phyloP scores from a whole-genome alignment of 2,113 vertebrate species.

The Oxyura jamaicensis region DNA sequence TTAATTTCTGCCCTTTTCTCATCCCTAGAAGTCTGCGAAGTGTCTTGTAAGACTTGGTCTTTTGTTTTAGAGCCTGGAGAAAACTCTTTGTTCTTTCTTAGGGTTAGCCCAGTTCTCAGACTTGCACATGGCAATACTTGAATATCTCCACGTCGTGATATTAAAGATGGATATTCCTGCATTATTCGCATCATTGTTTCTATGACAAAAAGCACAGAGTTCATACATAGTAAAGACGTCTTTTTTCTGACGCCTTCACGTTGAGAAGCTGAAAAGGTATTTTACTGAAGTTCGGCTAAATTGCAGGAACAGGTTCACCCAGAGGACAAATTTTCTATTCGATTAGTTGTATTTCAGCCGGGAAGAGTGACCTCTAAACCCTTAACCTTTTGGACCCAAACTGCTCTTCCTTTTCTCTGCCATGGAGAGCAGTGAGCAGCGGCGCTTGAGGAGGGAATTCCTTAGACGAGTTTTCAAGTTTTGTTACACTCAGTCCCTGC shows the following conservation, averaged over 20 bases:
- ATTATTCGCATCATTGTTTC: constrained; percentile 91
- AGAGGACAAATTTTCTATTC: constrained; percentile 97
- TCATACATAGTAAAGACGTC: constrained; percentile 87
- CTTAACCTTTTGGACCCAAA: constrained; percentile 95
- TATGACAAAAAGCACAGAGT: constrained; percentile 89
- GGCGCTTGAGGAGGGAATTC: constrained; percentile 75
- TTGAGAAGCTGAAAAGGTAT: constrained; percentile 96
- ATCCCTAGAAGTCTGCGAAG: constrained; percentile 71
- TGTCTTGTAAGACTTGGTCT: constrained; percentile 74
- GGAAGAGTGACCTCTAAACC: constrained; percentile 98
- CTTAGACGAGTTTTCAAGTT: constrained; percentile 70
- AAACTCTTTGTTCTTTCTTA: constrained; percentile 82
- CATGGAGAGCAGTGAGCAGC: constrained; percentile 81
- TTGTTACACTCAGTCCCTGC: constrained; percentile 20
- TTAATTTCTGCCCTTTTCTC: constrained; percentile 72
- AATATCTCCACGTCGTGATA: constrained; percentile 85
- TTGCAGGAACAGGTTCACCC: constrained; percentile 96
- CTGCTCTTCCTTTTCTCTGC: constrained; percentile 81
- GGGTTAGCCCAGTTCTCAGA: constrained; percentile 81
- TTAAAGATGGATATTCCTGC: constrained; percentile 89
- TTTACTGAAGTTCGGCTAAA: constrained; percentile 96
- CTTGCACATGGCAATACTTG: constrained; percentile 84
- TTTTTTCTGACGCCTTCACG: constrained; percentile 89
- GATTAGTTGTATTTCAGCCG: constrained; percentile 94
- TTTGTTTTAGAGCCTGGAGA: constrained; percentile 79